Evolutionary conservation across 2,888 invertebrate genomes (phyloP).

Genomic region (Microctonus hyperodae): DNA sequence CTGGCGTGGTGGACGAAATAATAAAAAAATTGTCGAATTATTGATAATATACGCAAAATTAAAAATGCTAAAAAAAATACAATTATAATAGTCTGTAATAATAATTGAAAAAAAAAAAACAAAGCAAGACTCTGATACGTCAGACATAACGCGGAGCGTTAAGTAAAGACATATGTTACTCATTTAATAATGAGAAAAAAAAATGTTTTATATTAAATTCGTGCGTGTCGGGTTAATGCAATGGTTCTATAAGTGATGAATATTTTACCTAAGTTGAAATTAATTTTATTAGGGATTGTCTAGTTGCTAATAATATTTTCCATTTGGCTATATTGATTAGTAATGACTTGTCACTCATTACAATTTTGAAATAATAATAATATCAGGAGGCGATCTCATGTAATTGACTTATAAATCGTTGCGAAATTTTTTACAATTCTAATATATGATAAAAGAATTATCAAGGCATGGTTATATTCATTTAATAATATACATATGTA

Average conservation of each 20-base stretch:
- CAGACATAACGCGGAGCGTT: neutral
- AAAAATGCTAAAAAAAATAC: neutral
- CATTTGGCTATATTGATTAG: too few relatives aligned
- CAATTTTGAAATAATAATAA: neutral
- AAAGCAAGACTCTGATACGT: neutral
- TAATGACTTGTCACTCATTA: neutral
- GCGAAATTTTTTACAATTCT: neutral
- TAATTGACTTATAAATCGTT: neutral
- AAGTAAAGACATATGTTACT: conserved; percentile 24
- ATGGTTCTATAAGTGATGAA: neutral
- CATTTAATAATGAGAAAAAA: conserved; percentile 22
- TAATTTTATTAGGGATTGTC: too few relatives aligned
- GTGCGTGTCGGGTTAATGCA: conserved; percentile 6
- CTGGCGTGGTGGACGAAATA: conserved; percentile 58
- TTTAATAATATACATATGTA: conserved; percentile 14
- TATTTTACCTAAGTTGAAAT: neutral
- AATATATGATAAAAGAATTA: conserved; percentile 1
- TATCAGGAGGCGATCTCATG: neutral
- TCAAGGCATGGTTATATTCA: neutral
- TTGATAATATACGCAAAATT: conserved; percentile 11
- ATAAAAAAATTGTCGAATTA: conserved; percentile 50
- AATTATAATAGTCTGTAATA: conserved; percentile 10
- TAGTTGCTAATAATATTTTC: too few relatives aligned
- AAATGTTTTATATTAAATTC: conserved; percentile 17
- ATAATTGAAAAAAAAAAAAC: neutral